Evolutionary conservation across 64 coral and sea anemone genomes (phyloP).

Genomic region (Porites lutea): DNA sequence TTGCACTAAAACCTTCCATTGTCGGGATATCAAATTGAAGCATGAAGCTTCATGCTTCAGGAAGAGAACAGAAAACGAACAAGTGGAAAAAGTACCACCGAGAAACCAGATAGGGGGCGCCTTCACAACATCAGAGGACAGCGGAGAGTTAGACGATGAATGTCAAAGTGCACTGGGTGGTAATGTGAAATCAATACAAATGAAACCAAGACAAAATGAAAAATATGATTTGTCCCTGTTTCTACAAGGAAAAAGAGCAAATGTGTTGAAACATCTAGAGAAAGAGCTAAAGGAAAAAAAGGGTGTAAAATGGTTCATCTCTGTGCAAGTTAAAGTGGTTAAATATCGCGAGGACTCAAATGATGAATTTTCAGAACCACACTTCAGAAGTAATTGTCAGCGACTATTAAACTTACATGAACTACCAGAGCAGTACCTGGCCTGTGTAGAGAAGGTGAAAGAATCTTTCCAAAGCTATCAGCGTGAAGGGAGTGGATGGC

Average conservation of each 20-base stretch:
- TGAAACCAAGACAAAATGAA: constrained; percentile 1
- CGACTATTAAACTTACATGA: neutral
- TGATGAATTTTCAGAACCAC: constrained; percentile 16
- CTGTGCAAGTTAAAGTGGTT: constrained; percentile 29
- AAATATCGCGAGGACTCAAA: constrained; percentile 27
- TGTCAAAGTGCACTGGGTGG: neutral
- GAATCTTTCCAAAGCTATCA: neutral
- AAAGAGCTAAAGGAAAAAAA: constrained; percentile 4
- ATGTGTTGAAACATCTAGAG: neutral
- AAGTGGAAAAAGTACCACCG: no score
- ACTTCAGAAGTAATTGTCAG: constrained; percentile 47
- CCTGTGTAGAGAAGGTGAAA: constrained; percentile 36
- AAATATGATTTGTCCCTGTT: constrained; percentile 33
- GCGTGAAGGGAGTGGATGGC: constrained; percentile 60
- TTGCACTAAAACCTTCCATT: no score
- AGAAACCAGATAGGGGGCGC: neutral
- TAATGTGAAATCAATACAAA: neutral
- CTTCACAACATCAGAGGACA: neutral
- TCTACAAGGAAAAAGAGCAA: constrained; percentile 2
- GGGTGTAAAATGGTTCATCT: constrained; percentile 64
- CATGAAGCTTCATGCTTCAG: no score
- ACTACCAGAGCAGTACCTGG: neutral
- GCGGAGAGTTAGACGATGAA: neutral
- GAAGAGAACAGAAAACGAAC: no score
- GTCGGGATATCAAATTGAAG: no score